phyloP scores from a whole-genome alignment of 2,113 vertebrate species.

The Mesocricetus auratus region DNA sequence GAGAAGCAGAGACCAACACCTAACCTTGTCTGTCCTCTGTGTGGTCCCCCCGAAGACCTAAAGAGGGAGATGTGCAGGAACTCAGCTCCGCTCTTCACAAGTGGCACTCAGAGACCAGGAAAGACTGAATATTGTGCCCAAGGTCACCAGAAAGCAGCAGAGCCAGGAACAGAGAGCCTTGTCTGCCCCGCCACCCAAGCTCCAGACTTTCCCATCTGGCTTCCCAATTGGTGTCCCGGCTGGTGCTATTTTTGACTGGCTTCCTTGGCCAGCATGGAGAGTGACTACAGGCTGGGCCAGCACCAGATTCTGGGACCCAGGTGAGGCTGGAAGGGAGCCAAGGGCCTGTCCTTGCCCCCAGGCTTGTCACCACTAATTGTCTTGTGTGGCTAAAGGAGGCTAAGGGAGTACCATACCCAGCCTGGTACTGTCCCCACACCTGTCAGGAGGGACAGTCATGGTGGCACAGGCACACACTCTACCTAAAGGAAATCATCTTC shows the following conservation, averaged over 20 bases:
- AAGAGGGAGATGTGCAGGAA: not conserved
- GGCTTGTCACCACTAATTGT: not conserved
- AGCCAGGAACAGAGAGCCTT: constrained; percentile 49
- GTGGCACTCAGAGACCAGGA: not conserved
- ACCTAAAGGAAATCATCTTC: not conserved
- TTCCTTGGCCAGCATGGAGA: constrained; percentile 26
- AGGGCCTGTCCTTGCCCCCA: not conserved
- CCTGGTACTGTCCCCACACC: not conserved
- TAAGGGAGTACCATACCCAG: not conserved
- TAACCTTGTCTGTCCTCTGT: not conserved
- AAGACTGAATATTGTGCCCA: not conserved
- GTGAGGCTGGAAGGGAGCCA: not conserved
- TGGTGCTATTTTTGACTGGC: constrained; percentile 48
- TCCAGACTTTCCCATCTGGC: constrained; percentile 69
- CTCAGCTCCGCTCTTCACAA: not conserved
- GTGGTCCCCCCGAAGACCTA: not conserved
- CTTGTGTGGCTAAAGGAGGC: not conserved
- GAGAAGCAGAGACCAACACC: not conserved
- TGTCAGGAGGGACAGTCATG: not conserved
- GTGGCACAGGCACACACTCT: not conserved
- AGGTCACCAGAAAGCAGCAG: constrained; percentile 58
- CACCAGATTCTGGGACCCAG: not conserved
- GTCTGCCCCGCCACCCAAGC: constrained; percentile 44
- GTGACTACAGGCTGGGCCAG: not conserved
- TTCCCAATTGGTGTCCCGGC: constrained; percentile 66